Conservation (phyloP, 2,113 vertebrate species). For the Callocephalon fimbriatum region DNA sequence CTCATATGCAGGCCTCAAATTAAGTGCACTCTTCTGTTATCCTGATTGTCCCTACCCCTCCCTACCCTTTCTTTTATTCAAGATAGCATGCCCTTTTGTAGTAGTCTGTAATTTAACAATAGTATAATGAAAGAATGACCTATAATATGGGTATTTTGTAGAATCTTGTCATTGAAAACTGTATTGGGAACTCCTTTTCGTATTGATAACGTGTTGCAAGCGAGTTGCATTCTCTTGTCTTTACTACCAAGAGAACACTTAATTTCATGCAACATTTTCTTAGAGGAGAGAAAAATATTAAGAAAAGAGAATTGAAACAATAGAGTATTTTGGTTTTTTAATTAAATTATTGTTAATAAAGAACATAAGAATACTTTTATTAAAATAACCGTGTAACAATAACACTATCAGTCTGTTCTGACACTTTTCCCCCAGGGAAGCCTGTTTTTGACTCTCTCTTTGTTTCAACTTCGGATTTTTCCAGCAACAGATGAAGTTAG, state of each 20-base stretch:
- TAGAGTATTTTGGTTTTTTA: constrained; percentile 87
- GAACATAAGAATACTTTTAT: constrained; percentile 84
- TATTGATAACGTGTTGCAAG: constrained; percentile 74
- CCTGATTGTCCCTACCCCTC: constrained; percentile 80
- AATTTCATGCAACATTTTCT: constrained; percentile 79
- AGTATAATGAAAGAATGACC: constrained; percentile 80
- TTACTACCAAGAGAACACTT: constrained; percentile 75
- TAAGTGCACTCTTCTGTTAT: constrained; percentile 98
- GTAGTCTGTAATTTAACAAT: constrained; percentile 82
- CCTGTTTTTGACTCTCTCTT: constrained; percentile 79
- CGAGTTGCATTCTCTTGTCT: constrained; percentile 76
- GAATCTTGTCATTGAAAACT: constrained; percentile 81
- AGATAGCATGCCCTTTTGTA: constrained; percentile 82
- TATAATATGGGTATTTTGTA: constrained; percentile 82
- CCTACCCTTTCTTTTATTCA: constrained; percentile 72
- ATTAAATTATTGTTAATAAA: constrained; percentile 88
- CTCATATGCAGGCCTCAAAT: constrained; percentile 85
- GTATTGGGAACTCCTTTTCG: constrained; percentile 78
- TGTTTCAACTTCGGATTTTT: constrained; percentile 75
- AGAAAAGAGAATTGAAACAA: constrained; percentile 82
- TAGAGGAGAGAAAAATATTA: constrained; percentile 85
- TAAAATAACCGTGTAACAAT: constrained; percentile 78
- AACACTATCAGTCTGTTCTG: constrained; percentile 83
- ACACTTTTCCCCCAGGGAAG: constrained; percentile 78
- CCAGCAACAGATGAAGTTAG: constrained; percentile 81